A percentile compares a stretch with the other conserved stretches of the same genome.
These are phyloP conservation scores for Pachycephala philippinensis DNA, from an alignment of 2,113 vertebrate species.

Conservation along the genomic window DNA sequence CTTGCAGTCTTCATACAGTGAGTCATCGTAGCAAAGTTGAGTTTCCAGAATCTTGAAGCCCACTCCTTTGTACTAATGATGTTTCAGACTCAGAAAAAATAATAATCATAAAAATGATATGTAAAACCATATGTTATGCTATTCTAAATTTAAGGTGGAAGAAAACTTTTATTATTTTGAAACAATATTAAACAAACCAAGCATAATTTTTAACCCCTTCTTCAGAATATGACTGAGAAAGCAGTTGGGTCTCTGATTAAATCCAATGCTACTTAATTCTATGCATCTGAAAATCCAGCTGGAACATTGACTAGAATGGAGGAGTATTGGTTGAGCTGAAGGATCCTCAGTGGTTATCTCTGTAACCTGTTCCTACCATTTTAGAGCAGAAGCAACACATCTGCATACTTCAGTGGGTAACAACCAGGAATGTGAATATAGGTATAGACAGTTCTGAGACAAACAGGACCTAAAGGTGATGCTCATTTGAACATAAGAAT, in stretches of 20 bases:
- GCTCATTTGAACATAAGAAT: not conserved
- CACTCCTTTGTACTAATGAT: not conserved
- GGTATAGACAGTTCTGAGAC: not conserved
- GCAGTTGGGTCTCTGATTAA: not conserved
- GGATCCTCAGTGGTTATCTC: not conserved
- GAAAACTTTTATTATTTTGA: not conserved
- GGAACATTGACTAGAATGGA: not conserved
- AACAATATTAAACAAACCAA: not conserved
- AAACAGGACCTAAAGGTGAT: not conserved
- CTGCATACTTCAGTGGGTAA: not conserved
- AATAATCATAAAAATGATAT: not conserved
- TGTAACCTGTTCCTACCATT: not conserved
- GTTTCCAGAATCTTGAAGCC: conserved; percentile 2
- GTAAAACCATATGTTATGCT: not conserved
- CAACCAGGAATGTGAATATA: not conserved
- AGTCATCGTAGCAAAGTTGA: not conserved
- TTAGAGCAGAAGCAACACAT: not conserved
- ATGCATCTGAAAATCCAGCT: not conserved
- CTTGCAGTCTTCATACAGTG: not conserved
- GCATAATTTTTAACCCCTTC: not conserved
- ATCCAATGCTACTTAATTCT: not conserved
- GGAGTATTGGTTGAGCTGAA: not conserved
- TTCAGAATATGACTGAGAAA: not conserved
- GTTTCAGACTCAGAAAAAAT: not conserved
- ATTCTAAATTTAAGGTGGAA: not conserved